Conservation (phyloP, 2,797 vertebrate species). For the Smutsia gigantea region DNA sequence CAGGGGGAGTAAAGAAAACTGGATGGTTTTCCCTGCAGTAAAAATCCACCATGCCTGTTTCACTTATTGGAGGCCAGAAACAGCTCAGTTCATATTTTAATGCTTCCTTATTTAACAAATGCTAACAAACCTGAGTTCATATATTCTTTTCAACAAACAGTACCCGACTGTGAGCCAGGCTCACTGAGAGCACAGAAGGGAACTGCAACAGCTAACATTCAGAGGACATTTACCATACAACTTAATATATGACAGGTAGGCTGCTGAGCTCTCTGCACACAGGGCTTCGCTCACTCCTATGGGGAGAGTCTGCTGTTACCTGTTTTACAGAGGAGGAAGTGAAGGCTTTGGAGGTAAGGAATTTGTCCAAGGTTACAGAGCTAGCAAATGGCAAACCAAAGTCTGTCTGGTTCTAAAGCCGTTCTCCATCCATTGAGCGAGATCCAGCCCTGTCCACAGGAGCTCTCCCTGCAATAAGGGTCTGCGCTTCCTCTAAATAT, state of each 20-base stretch:
- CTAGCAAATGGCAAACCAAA: background rate
- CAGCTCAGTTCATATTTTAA: constrained; percentile 20
- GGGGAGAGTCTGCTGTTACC: background rate
- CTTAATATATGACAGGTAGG: background rate
- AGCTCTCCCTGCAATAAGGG: background rate
- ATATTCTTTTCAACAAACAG: constrained; percentile 1
- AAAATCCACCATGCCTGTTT: constrained; percentile 27
- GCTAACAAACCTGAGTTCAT: background rate
- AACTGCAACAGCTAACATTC: background rate
- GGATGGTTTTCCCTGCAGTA: background rate
- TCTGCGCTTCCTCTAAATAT: background rate
- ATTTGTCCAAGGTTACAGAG: background rate
- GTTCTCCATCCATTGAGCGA: background rate
- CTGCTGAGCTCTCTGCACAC: background rate
- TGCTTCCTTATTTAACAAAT: constrained; percentile 57
- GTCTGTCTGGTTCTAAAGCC: background rate
- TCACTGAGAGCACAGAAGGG: background rate
- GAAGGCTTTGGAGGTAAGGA: background rate
- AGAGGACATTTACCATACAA: background rate
- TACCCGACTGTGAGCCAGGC: background rate
- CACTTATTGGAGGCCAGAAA: constrained; percentile 42
- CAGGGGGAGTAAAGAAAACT: background rate
- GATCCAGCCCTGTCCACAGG: background rate
- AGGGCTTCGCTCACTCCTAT: no score
- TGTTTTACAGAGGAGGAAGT: background rate